Base-by-base conservation (phyloP, 2,888 invertebrate species). In the Pseudoips prasinana region DNA sequence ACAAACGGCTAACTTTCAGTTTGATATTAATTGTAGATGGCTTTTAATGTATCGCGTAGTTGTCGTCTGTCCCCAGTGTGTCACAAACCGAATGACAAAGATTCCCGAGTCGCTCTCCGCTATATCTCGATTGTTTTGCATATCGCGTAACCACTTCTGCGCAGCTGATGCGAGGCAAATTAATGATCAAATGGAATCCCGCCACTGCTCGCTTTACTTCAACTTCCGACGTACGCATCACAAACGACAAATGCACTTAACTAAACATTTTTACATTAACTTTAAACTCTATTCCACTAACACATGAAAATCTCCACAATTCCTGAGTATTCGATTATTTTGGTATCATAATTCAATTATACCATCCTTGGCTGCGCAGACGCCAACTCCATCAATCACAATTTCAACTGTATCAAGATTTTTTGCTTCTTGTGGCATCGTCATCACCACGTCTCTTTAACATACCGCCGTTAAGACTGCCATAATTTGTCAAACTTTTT, bases 61-160 rank as follows among this genome's bases (percentile, higher is more conserved):
- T n/a, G n/a, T n/a, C n/a, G n/a, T n/a, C n/a, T n/a, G n/a, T 14
- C 14, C 14, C 14, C 5, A 46, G 57, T 70, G 58, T 64, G 42
- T 38, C 53, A 23, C 56, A 22, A 29, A 38, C 70, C 51, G 48
- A 48, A 56, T 39, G 20, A 46, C 55, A 58, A 57, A 61, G 58
- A 66, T 71, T 55, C 61, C 45, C 28, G 38, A 46, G 26, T 42
- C 24, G 68, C 73, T 73, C 67, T 67, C 62, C 55, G 64, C 64
- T 58, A 50, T 81, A 83, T 84, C 84, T 76, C 71, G 76, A 81
- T 79, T 82, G 76, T 80, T 86, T 86, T 84, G 85, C 85, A 85
- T 86, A 85, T 86, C 84, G 71, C 63, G 65, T 63, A 61, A 68
- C 68, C 68, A 61, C 73, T 70, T 58, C 61, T 61, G 60, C 58